A percentile compares a stretch with the other conserved stretches of the same genome.
These are phyloP conservation scores for Steinernema feltiae DNA, from an alignment of 1,140 invertebrate genomes.

Conservation along the genomic window DNA sequence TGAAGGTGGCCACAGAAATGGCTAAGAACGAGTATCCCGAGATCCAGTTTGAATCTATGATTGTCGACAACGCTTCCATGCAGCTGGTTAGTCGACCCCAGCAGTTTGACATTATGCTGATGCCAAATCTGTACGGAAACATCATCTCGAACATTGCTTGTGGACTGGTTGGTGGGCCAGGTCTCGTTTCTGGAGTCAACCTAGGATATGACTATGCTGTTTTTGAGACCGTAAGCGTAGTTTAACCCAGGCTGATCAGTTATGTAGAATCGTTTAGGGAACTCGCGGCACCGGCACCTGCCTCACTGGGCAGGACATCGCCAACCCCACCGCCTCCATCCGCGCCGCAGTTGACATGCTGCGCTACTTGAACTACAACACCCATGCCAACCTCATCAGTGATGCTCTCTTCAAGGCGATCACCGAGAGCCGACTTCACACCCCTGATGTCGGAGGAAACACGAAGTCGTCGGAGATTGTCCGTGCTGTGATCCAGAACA, in stretches of 20 bases:
- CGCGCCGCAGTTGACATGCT: slow-evolving; percentile 51
- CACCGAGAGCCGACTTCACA: slow-evolving; percentile 42
- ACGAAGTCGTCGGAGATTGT: slow-evolving; percentile 34
- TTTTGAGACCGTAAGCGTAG: slow-evolving; percentile 70
- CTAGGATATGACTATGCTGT: slow-evolving; percentile 69
- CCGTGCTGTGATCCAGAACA: slow-evolving; percentile 32
- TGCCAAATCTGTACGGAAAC: slow-evolving; percentile 95
- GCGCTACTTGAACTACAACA: slow-evolving; percentile 34
- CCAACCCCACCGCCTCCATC: slow-evolving; percentile 69
- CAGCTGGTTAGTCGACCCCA: slow-evolving; percentile 92
- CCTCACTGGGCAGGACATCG: slow-evolving; percentile 87
- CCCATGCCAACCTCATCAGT: slow-evolving; percentile 18
- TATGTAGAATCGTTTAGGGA: slow-evolving; percentile 61
- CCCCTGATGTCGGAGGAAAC: slow-evolving; percentile 44
- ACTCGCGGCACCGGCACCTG: slow-evolving; percentile 85
- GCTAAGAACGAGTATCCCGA: slow-evolving; percentile 43
- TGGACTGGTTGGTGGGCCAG: slow-evolving; percentile 89
- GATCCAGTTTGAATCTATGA: slow-evolving; percentile 52
- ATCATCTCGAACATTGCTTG: slow-evolving; percentile 95
- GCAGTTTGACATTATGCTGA: slow-evolving; percentile 95
- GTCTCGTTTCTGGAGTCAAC: slow-evolving; percentile 84
- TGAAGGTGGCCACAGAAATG: slow-evolving; percentile 41
- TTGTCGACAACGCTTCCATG: slow-evolving; percentile 62
- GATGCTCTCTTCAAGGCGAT: slow-evolving; percentile 45
- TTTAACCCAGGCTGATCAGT: background rate